phyloP scores from a whole-genome alignment of 2,113 vertebrate genomes.

The Xyrauchen texanus region DNA sequence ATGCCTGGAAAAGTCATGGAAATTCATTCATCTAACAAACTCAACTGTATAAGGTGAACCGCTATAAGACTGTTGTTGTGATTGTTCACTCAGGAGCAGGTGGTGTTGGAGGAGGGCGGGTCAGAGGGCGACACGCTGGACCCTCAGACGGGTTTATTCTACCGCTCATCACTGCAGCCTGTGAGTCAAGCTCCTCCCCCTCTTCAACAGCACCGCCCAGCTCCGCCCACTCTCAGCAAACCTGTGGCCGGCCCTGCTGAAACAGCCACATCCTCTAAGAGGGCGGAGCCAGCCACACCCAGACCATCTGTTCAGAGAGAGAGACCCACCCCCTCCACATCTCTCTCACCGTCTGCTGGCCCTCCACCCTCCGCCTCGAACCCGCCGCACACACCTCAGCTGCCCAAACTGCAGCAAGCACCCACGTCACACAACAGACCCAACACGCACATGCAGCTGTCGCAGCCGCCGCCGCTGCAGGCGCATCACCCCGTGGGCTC shows the following conservation, averaged over 20 bases:
- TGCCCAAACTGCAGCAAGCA: conserved; percentile 93
- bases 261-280: conserved; percentile 78
- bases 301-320: conserved; percentile 68
- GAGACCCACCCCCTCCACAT: conserved; percentile 69
- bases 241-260: conserved; percentile 65
- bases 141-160: conserved; percentile 96
- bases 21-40: too few species aligned
- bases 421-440: conserved; percentile 93
- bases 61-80: too few species aligned
- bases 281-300: conserved; percentile 77
- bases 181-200: conserved; percentile 55
- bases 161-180: conserved; percentile 81
- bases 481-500: conserved; percentile 85
- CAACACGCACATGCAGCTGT: conserved; percentile 84
- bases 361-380: conserved; percentile 81
- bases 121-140: conserved; percentile 96
- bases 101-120: conserved; percentile 86
- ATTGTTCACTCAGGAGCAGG: conserved; percentile 67
- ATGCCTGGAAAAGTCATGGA: too few species aligned
- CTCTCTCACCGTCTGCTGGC: conserved; percentile 22
- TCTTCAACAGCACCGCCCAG: conserved; percentile 69
- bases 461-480: conserved; percentile 83
- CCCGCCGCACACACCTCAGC: conserved; percentile 82
- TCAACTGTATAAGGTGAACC: too few species aligned
- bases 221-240: conserved; percentile 60